Evolutionary conservation across 2,797 vertebrate species (phyloP).

Genomic region (Notolepis coatsorum): DNA sequence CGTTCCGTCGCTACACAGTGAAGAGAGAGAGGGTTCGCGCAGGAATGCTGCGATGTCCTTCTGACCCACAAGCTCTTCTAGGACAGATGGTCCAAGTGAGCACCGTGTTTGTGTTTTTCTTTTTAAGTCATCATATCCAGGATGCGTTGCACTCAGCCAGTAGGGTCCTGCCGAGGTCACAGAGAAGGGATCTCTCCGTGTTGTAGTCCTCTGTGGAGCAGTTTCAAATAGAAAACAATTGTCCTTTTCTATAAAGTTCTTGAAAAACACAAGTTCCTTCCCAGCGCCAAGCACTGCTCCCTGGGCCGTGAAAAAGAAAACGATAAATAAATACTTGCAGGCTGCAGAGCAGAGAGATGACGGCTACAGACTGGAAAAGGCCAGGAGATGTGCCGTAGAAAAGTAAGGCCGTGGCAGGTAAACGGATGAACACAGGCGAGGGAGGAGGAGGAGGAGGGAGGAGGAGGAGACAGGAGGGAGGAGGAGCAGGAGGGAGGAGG

Average conservation of each 20-base stretch:
- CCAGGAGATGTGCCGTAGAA: conserved; percentile 38
- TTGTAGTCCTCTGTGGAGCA: neutral
- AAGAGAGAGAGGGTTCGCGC: neutral
- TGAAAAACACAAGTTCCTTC: neutral
- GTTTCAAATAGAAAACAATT: neutral
- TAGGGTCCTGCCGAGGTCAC: neutral
- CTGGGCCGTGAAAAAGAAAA: conserved; percentile 12
- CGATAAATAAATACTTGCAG: neutral
- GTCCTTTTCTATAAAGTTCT: neutral
- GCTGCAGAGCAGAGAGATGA: neutral
- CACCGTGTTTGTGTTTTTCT: neutral
- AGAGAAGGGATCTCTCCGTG: neutral
- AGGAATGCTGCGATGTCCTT: conserved; percentile 18
- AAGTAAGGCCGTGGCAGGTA: conserved; percentile 55
- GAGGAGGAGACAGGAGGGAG: too few species aligned
- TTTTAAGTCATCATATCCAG: too few species aligned
- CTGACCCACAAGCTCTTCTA: neutral
- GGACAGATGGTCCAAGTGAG: neutral
- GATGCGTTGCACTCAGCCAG: too few species aligned
- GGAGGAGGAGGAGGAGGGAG: neutral
- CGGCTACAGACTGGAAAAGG: neutral
- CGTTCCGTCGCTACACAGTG: conserved; percentile 19
- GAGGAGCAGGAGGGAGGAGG: too few species aligned
- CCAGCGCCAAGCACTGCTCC: conserved; percentile 2
- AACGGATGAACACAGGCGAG: conserved; percentile 19